Evolutionary conservation across 2,797 vertebrate species (phyloP).

Genomic region (Iguana delicatissima): DNA sequence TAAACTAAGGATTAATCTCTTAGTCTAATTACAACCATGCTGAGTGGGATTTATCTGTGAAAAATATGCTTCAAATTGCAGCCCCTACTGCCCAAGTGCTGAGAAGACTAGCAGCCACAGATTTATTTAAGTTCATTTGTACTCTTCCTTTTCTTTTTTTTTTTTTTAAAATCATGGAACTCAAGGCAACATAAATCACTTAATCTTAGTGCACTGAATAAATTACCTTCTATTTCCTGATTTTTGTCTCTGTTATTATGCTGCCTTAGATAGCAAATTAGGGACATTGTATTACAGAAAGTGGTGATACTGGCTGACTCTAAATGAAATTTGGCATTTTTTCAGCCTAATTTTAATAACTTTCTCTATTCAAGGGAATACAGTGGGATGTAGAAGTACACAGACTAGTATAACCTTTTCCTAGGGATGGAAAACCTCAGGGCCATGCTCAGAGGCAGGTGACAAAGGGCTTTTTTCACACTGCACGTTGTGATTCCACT

Average conservation of each 20-base stretch:
- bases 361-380: not conserved
- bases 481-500: too few species aligned
- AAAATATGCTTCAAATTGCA: not conserved
- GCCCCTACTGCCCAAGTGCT: not conserved
- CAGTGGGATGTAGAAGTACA: not conserved
- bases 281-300: not conserved
- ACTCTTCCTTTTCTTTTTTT: too few species aligned
- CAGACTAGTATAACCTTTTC: not conserved
- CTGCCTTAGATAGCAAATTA: not conserved
- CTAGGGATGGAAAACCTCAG: too few species aligned
- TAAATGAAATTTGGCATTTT: not conserved
- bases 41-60: not conserved
- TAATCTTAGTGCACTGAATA: not conserved
- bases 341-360: not conserved
- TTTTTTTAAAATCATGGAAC: too few species aligned
- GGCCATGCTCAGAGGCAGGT: too few species aligned
- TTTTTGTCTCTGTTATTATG: not conserved
- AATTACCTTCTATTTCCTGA: not conserved
- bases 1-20: not conserved
- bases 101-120: not conserved
- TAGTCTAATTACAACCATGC: not conserved
- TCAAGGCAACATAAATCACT: not conserved
- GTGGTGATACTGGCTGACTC: not conserved
- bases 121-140: not conserved
- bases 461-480: too few species aligned